These are phyloP conservation scores for Philopotamus ludificatus DNA, from an alignment of 1,140 invertebrate genomes.

Conservation along the genomic window DNA sequence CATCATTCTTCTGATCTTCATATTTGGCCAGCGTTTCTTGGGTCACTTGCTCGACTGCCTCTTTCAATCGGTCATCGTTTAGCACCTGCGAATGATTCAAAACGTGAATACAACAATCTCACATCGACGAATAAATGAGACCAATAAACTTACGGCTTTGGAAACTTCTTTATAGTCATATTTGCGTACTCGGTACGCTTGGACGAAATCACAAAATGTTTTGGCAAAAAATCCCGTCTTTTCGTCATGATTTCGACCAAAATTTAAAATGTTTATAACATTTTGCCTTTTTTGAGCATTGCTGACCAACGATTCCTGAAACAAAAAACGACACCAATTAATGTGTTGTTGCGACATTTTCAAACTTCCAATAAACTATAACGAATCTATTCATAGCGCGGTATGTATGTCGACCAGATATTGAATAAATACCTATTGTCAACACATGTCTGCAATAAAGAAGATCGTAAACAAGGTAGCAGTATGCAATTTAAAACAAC, in stretches of 20 bases:
- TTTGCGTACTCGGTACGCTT: slow-evolving; percentile 60
- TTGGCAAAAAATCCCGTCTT: slow-evolving; percentile 60
- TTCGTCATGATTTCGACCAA: slow-evolving; percentile 56
- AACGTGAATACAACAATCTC: slow-evolving; percentile 6
- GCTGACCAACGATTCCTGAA: slow-evolving; percentile 63
- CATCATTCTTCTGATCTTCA: slow-evolving; percentile 30
- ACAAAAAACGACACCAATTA: slow-evolving; percentile 40
- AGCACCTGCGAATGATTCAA: slow-evolving; percentile 58
- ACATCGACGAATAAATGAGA: too few relatives aligned
- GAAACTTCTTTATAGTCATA: slow-evolving; percentile 65
- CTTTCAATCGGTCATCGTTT: slow-evolving; percentile 67
- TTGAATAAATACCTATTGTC: too few relatives aligned
- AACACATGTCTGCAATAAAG: too few relatives aligned
- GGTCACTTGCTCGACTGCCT: slow-evolving; percentile 62
- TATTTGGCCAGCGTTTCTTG: slow-evolving; percentile 38
- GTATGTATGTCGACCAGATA: too few relatives aligned
- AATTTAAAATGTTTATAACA: slow-evolving; percentile 65
- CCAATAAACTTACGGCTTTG: slow-evolving; percentile 54
- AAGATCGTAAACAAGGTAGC: too few relatives aligned
- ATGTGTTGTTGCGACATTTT: too few relatives aligned
- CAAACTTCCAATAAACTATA: too few relatives aligned
- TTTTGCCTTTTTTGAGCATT: slow-evolving; percentile 53
- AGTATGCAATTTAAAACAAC: too few relatives aligned
- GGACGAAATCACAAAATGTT: slow-evolving; percentile 61
- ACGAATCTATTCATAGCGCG: too few relatives aligned